A percentile compares a stretch with the other conserved stretches of the same genome.
These are phyloP conservation scores for Myrmecobius fasciatus DNA, from an alignment of 2,113 vertebrate species.

Conservation along the genomic window DNA sequence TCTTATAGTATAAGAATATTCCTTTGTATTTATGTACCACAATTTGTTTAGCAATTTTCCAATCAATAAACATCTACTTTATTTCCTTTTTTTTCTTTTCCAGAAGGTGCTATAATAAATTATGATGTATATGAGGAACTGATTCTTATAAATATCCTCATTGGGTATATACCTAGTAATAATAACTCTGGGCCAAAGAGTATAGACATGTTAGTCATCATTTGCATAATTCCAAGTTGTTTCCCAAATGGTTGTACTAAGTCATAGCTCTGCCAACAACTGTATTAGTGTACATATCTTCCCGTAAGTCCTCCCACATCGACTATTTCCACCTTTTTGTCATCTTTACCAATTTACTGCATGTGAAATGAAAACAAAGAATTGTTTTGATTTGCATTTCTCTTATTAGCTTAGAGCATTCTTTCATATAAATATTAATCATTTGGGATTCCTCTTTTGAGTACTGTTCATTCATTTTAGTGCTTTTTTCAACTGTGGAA, in stretches of 20 bases:
- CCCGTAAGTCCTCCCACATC: background rate
- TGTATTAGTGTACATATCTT: background rate
- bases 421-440: background rate
- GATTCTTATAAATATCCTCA: background rate
- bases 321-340: background rate
- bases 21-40: background rate
- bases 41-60: background rate
- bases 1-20: background rate
- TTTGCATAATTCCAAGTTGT: background rate
- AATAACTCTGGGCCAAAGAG: conserved; percentile 6
- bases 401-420: background rate
- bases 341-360: background rate
- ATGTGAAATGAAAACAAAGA: background rate
- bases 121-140: background rate
- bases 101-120: background rate
- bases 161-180: background rate
- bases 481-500: background rate
- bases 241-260: background rate
- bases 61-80: background rate
- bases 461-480: background rate
- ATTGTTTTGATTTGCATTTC: background rate
- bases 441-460: conserved; percentile 72
- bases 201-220: background rate
- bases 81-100: background rate
- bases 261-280: background rate